Percentiles rank a stretch among this genome's conserved stretches.
phyloP scores from a whole-genome alignment of 2,113 vertebrate species.

The Corapipo altera region DNA sequence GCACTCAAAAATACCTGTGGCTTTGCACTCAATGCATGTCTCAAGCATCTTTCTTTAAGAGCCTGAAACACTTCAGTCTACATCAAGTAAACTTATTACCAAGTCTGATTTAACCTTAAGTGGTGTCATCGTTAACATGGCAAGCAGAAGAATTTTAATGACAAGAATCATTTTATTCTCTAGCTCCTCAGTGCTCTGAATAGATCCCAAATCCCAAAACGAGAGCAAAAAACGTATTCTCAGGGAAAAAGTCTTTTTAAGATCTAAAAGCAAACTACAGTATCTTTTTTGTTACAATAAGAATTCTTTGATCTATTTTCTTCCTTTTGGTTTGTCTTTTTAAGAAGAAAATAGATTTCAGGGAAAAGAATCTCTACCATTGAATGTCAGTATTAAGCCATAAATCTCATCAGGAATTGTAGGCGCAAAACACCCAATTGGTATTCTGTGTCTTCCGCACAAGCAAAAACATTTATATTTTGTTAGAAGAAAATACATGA shows the following conservation, averaged over 20 bases:
- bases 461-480: conserved; percentile 28
- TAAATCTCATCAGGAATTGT: conserved; percentile 25
- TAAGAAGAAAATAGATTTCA: conserved; percentile 48
- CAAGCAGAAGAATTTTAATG: conserved; percentile 54
- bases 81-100: conserved; percentile 61
- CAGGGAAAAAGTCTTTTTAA: conserved; percentile 25
- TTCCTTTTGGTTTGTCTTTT: neutral
- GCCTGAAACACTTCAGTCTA: conserved; percentile 22
- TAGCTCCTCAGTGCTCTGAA: conserved; percentile 40
- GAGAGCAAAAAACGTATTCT: neutral
- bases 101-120: conserved; percentile 43
- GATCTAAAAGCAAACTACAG: conserved; percentile 42
- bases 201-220: conserved; percentile 18
- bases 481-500: conserved; percentile 40
- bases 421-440: conserved; percentile 16
- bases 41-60: conserved; percentile 1
- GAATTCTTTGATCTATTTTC: conserved; percentile 51
- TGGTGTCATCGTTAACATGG: conserved; percentile 38
- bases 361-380: neutral
- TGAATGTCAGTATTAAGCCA: conserved; percentile 37
- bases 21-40: conserved; percentile 6
- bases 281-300: conserved; percentile 41
- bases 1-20: neutral
- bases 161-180: conserved; percentile 33
- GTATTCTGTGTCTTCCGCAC: conserved; percentile 9